Conservation (phyloP, 2,113 vertebrate species). For the Nycticryphes semicollaris region DNA sequence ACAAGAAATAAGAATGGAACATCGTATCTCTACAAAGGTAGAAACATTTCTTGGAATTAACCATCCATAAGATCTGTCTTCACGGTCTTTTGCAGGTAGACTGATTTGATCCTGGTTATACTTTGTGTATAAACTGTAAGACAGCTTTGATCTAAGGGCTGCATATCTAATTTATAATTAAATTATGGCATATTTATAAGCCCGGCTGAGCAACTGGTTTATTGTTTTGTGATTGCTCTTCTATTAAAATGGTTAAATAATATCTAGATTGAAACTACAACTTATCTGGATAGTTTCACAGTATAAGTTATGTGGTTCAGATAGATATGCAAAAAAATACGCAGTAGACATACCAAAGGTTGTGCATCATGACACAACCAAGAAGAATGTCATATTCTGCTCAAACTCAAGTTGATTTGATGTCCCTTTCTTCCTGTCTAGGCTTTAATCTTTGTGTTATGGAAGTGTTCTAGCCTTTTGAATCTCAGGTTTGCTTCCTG, state of each 20-base stretch:
- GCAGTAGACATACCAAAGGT: neutral
- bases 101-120: neutral
- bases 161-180: neutral
- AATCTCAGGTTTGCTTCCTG: neutral
- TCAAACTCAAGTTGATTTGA: neutral
- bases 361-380: neutral
- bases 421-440: neutral
- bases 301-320: neutral
- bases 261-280: neutral
- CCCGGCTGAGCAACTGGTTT: neutral
- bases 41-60: neutral
- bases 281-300: neutral
- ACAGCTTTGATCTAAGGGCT: neutral
- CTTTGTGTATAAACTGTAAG: neutral
- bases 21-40: neutral
- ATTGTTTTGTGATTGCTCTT: neutral
- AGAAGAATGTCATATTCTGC: neutral
- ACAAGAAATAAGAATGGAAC: neutral
- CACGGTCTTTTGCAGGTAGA: neutral
- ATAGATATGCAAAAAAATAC: neutral
- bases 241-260: neutral
- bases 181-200: neutral
- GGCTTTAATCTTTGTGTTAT: neutral
- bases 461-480: neutral
- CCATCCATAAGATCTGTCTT: neutral